Evolutionary conservation across 2,888 invertebrate genomes (phyloP).

Genomic region (Anoplius nigerrimus): DNA sequence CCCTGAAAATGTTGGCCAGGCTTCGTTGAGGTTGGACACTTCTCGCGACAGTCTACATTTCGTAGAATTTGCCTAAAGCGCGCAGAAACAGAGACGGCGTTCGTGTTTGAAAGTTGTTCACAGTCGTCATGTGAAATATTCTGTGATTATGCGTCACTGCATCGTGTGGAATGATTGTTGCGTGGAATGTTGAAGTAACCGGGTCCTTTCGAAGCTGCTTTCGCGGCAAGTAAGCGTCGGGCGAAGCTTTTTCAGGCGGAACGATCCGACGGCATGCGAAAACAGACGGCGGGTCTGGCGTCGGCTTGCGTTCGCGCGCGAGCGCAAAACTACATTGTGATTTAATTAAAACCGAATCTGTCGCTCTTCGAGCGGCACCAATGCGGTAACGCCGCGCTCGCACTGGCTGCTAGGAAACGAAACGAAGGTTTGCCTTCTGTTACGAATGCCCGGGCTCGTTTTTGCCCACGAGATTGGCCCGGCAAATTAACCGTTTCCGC

Average conservation of each 20-base stretch:
- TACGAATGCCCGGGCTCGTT: slow-evolving; percentile 19
- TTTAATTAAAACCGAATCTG: slow-evolving; percentile 54
- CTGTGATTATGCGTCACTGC: too few species aligned
- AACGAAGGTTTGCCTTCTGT: slow-evolving; percentile 34
- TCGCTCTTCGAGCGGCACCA: slow-evolving; percentile 12
- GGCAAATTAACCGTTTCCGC: slow-evolving; percentile 41
- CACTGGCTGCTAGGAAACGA: neutral
- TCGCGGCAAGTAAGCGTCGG: too few species aligned
- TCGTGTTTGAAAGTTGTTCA: too few species aligned
- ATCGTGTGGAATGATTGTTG: too few species aligned
- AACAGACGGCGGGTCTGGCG: slow-evolving; percentile 4
- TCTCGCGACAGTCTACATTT: too few species aligned
- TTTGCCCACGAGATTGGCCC: slow-evolving; percentile 39
- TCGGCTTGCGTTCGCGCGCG: slow-evolving; percentile 7
- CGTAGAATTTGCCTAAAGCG: too few species aligned
- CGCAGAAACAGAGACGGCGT: too few species aligned
- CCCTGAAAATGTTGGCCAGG: too few species aligned
- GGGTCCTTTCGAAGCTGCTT: too few species aligned
- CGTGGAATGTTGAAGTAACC: too few species aligned
- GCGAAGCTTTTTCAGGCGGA: neutral
- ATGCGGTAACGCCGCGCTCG: slow-evolving; percentile 1
- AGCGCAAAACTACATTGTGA: slow-evolving; percentile 43
- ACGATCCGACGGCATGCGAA: slow-evolving; percentile 4
- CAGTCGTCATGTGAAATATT: too few species aligned
- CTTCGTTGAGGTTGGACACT: too few species aligned